These are phyloP conservation scores for Polypterus senegalus DNA, from an alignment of 2,113 vertebrate species.

Conservation along the genomic window DNA sequence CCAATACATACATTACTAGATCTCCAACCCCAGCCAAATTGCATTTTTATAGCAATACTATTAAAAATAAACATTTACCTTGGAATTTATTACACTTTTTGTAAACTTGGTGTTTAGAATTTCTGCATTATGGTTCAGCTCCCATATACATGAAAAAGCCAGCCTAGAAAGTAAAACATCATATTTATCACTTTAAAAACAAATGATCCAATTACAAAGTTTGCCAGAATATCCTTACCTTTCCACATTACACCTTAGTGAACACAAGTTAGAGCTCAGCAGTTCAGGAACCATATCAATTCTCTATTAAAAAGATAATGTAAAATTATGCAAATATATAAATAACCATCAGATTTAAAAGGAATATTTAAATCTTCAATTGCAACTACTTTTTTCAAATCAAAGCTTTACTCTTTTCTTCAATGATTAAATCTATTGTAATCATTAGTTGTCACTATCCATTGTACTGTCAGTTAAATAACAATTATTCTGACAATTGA, in stretches of 20 bases:
- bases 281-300: slow-evolving; percentile 98
- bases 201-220: background rate
- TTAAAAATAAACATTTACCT: slow-evolving; percentile 50
- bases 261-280: slow-evolving; percentile 93
- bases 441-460: no score
- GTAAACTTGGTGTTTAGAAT: slow-evolving; percentile 80
- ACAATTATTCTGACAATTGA: no score
- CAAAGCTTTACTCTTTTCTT: no score
- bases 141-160: slow-evolving; percentile 96
- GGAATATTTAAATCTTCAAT: no score
- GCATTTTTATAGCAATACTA: background rate
- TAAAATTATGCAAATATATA: no score
- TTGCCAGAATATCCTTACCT: slow-evolving; percentile 48
- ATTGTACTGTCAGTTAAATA: no score
- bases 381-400: no score
- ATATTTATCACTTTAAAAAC: slow-evolving; percentile 13
- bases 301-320: slow-evolving; percentile 55
- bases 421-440: no score
- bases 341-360: no score
- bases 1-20: background rate
- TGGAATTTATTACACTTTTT: slow-evolving; percentile 91
- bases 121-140: slow-evolving; percentile 78
- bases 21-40: background rate
- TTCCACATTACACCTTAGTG: slow-evolving; percentile 79
- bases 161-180: slow-evolving; percentile 41